Conservation (phyloP, 37 sponge, comb jelly and placozoan genomes). For the Theonella swinhoei region DNA sequence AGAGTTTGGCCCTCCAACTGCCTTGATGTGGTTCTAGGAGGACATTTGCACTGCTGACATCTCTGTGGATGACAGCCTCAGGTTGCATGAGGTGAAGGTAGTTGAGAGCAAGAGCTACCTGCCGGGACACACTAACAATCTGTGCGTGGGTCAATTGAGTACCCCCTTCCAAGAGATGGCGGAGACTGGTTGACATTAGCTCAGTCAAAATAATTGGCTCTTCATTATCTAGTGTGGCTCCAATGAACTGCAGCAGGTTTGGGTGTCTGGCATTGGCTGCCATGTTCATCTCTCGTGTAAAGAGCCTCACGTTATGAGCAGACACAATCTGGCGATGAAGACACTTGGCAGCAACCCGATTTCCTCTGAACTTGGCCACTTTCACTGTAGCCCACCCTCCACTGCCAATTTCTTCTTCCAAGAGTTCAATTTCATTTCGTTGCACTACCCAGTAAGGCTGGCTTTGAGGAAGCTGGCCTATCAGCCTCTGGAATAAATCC, state of each 20-base stretch:
- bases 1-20: constrained; percentile 47
- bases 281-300: constrained; percentile 67
- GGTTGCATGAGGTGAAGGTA: constrained; percentile 66
- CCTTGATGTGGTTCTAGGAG: constrained; percentile 13
- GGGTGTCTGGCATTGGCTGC: constrained; percentile 59
- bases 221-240: constrained; percentile 29
- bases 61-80: constrained; percentile 72
- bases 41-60: constrained; percentile 67
- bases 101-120: constrained; percentile 57
- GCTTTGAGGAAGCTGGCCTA: constrained; percentile 7
- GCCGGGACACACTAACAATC: constrained; percentile 7
- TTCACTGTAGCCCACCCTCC: constrained; percentile 61
- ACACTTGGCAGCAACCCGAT: constrained; percentile 52
- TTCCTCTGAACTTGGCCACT: constrained; percentile 45
- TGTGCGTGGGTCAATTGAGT: constrained; percentile 7
- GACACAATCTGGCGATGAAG: constrained; percentile 53
- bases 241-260: constrained; percentile 67
- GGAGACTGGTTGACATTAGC: constrained; percentile 63
- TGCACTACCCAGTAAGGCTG: constrained; percentile 49
- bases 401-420: constrained; percentile 35
- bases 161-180: constrained; percentile 14
- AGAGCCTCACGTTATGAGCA: constrained; percentile 45
- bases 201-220: constrained; percentile 64
- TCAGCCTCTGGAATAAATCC: background rate
- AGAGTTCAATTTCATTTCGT: constrained; percentile 36